Conservation (phyloP, 2,888 invertebrate species). For the Invenusta paracnida region DNA sequence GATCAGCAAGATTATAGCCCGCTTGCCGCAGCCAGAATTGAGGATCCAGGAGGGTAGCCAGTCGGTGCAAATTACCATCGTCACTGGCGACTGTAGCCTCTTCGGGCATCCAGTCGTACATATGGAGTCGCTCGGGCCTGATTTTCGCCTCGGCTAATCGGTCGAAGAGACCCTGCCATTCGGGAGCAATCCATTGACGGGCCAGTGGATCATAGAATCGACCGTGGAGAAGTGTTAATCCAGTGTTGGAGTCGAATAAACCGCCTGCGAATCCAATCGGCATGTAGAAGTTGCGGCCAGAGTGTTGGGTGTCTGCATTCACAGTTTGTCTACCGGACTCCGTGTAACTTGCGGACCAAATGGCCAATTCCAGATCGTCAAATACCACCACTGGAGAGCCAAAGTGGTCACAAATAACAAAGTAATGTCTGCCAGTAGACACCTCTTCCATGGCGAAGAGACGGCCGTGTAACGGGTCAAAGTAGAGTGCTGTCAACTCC, state of each 20-base stretch:
- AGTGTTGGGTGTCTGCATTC: neutral
- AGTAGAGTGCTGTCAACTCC: neutral
- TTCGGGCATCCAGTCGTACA: neutral
- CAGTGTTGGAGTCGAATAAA: neutral
- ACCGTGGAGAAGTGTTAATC: neutral
- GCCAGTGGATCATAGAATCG: slow-evolving; percentile 29
- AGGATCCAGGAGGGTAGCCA: neutral
- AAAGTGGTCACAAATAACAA: neutral
- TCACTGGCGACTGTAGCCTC: neutral
- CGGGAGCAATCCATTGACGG: neutral
- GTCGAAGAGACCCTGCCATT: neutral
- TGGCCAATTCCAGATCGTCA: neutral
- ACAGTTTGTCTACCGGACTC: neutral
- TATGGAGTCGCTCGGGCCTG: neutral
- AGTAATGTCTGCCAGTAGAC: neutral
- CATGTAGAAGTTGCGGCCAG: neutral
- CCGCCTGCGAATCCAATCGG: slow-evolving; percentile 32
- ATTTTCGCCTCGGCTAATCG: neutral
- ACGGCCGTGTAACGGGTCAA: neutral
- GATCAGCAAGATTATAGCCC: neutral
- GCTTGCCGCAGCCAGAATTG: neutral
- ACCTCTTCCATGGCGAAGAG: neutral
- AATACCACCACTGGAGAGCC: neutral
- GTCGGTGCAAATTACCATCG: neutral
- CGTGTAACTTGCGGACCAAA: neutral